Evolutionary conservation across 2,888 invertebrate species (phyloP).

Genomic region (Encarsia formosa): DNA sequence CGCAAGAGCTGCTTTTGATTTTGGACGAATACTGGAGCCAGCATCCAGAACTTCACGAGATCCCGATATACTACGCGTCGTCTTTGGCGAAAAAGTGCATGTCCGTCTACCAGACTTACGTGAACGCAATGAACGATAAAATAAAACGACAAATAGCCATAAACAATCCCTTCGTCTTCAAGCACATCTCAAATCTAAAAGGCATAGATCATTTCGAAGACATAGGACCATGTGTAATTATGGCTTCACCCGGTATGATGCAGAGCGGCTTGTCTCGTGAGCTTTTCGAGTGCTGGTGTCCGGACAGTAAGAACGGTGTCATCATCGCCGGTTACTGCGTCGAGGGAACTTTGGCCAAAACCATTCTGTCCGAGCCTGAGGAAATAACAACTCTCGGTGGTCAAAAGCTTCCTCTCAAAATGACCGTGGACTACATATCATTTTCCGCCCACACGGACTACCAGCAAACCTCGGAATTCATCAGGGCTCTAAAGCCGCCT

Average conservation of each 20-base stretch:
- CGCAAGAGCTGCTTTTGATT: constrained; percentile 92
- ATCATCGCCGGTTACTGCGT: constrained; percentile 97
- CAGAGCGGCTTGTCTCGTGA: constrained; percentile 96
- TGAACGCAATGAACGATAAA: constrained; percentile 98
- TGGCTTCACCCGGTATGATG: constrained; percentile 99
- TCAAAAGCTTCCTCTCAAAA: constrained; percentile 91
- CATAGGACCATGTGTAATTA: constrained; percentile 98
- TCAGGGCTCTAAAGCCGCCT: constrained; percentile 87
- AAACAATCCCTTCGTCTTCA: constrained; percentile 97
- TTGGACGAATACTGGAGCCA: constrained; percentile 96
- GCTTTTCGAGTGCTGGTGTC: constrained; percentile 98
- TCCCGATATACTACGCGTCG: constrained; percentile 99
- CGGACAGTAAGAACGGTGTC: constrained; percentile 95
- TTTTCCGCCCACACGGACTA: constrained; percentile 99
- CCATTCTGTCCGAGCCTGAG: constrained; percentile 94
- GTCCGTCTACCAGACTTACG: constrained; percentile 99
- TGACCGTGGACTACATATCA: constrained; percentile 98
- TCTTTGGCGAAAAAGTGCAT: constrained; percentile 99
- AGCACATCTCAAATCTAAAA: constrained; percentile 94
- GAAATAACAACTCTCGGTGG: constrained; percentile 94
- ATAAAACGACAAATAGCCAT: constrained; percentile 94
- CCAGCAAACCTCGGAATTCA: constrained; percentile 96
- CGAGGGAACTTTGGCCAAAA: constrained; percentile 87
- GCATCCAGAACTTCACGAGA: constrained; percentile 95
- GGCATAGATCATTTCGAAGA: constrained; percentile 99